Percentiles rank a stretch among this genome's conserved stretches.
Conservation (phyloP, 2,888 invertebrate genomes). For the Pseudolycoriella hygida region DNA sequence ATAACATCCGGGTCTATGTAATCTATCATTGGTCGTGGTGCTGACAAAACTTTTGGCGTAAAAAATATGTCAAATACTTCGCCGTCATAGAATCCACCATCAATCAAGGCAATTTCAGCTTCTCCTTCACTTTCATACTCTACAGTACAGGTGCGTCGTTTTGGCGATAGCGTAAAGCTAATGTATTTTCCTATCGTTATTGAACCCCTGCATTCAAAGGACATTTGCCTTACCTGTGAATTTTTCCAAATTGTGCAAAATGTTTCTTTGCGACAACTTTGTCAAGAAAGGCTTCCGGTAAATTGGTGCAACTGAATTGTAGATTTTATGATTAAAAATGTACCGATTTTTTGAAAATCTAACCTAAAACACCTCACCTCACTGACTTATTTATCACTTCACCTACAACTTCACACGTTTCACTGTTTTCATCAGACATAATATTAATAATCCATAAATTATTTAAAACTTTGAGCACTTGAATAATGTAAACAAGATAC, state of each 20-base stretch:
- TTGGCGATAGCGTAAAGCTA: constrained; percentile 44
- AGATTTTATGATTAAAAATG: constrained; percentile 1
- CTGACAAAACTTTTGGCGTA: constrained; percentile 31
- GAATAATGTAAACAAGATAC: too few relatives aligned
- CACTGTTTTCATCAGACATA: too few relatives aligned
- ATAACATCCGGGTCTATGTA: constrained; percentile 44
- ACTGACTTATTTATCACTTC: too few relatives aligned
- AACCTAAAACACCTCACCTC: not conserved
- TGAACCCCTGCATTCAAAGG: too few relatives aligned
- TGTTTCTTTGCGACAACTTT: constrained; percentile 42
- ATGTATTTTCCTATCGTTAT: too few relatives aligned
- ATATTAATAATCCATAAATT: too few relatives aligned
- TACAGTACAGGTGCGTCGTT: constrained; percentile 44
- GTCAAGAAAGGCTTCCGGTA: constrained; percentile 45
- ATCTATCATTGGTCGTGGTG: constrained; percentile 19
- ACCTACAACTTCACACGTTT: too few relatives aligned
- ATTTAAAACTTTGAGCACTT: too few relatives aligned
- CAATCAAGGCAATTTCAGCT: constrained; percentile 38
- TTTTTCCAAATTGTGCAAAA: constrained; percentile 53
- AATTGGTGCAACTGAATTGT: constrained; percentile 36
- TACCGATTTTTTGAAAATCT: not conserved
- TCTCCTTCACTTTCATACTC: constrained; percentile 45
- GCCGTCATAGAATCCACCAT: constrained; percentile 42
- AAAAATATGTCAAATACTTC: constrained; percentile 40
- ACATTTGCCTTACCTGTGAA: constrained; percentile 27